Evolutionary conservation across 2,113 vertebrate genomes (phyloP).

Genomic region (Butastur rufipennis): DNA sequence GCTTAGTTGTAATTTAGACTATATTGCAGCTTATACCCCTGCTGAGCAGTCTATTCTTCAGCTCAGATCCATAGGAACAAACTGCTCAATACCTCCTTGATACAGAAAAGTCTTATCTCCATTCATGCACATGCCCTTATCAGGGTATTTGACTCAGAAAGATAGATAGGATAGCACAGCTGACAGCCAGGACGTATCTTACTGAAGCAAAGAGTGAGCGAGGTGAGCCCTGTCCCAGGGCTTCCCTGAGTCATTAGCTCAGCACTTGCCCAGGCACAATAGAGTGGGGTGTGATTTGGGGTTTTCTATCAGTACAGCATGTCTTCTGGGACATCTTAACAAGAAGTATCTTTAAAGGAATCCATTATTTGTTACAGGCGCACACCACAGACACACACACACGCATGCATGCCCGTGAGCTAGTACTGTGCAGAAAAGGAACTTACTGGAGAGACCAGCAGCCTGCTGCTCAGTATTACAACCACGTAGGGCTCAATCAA

Average conservation of each 20-base stretch:
- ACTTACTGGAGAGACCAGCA: not conserved
- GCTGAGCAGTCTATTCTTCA: not conserved
- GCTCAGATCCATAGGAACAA: not conserved
- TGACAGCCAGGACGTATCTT: not conserved
- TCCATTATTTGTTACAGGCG: fast-evolving
- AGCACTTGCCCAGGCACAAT: not conserved
- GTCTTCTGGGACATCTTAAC: not conserved
- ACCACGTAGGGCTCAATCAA: fast-evolving
- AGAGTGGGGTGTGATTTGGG: not conserved
- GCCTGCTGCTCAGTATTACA: not conserved
- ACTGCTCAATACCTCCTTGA: not conserved
- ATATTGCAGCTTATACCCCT: not conserved
- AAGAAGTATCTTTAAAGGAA: not conserved
- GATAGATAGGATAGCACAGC: not conserved
- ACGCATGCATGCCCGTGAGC: not conserved
- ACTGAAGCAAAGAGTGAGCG: not conserved
- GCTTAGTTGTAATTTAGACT: not conserved
- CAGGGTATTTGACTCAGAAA: not conserved
- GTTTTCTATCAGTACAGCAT: not conserved
- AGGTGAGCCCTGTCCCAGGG: not conserved
- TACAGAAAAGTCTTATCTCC: not conserved
- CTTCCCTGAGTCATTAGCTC: not conserved
- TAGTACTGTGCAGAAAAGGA: not conserved
- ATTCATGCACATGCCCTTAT: not conserved
- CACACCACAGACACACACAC: not conserved